Evolutionary conservation across 2,888 invertebrate species (phyloP).

Genomic region (Cantharis flavilabris): DNA sequence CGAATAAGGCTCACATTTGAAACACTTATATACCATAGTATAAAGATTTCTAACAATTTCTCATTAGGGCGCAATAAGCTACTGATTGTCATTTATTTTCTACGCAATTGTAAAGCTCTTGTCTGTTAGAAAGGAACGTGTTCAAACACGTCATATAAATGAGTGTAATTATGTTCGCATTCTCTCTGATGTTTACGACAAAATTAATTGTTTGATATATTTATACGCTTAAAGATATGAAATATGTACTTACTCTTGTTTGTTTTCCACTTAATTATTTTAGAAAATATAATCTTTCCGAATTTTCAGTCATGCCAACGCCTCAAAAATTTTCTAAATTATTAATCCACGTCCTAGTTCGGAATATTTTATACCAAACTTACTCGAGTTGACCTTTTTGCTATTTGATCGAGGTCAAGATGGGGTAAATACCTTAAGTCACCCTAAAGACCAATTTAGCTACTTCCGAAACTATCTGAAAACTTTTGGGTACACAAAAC

Average conservation of each 20-base stretch:
- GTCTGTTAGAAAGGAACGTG: constrained; percentile 44
- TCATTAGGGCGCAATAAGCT: constrained; percentile 55
- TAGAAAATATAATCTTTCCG: not conserved
- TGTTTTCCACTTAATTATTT: constrained; percentile 24
- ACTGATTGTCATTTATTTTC: constrained; percentile 56
- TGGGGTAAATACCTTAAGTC: constrained; percentile 28
- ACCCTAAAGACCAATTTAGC: constrained; percentile 27
- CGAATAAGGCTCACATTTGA: constrained; percentile 39
- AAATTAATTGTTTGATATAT: constrained; percentile 35
- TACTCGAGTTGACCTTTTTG: constrained; percentile 24
- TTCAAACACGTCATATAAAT: constrained; percentile 53
- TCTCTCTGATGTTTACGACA: constrained; percentile 25
- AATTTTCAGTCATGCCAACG: not conserved
- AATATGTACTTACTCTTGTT: constrained; percentile 25
- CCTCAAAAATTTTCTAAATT: not conserved
- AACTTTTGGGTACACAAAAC: constrained; percentile 13
- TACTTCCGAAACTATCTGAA: constrained; percentile 25
- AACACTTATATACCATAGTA: constrained; percentile 34
- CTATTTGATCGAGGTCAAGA: constrained; percentile 30
- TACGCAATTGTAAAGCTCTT: constrained; percentile 53
- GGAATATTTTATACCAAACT: not conserved
- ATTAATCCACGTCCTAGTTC: not conserved
- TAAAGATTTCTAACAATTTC: constrained; percentile 57
- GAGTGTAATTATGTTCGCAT: constrained; percentile 46
- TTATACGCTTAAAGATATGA: constrained; percentile 27